Conservation (phyloP, 1,140 invertebrate species). For the Triops longicaudatus region DNA sequence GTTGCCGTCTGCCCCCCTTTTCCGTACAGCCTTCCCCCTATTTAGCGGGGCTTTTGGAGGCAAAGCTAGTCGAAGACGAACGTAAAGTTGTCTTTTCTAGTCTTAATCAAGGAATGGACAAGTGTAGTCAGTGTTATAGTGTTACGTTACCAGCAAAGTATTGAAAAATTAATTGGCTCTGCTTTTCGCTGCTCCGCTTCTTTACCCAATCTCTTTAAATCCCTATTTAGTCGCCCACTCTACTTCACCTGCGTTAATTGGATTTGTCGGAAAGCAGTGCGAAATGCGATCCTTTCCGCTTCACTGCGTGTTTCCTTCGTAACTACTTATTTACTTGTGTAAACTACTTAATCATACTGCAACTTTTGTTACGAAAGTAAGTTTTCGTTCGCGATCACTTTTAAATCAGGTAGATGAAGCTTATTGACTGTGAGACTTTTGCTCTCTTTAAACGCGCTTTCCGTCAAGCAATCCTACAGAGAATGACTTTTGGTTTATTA, state of each 20-base stretch:
- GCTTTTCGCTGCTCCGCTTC: neutral
- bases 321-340: no score
- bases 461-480: no score
- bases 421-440: no score
- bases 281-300: neutral
- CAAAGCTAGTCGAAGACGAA: neutral
- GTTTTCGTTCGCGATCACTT: no score
- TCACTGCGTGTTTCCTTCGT: no score
- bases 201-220: neutral
- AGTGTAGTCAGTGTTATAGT: neutral
- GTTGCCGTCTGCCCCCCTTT: neutral
- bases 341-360: no score
- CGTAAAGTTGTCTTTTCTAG: neutral
- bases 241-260: conserved; percentile 7
- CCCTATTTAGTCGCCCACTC: neutral
- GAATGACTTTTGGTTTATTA: no score
- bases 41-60: neutral
- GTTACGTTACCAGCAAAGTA: neutral
- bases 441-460: no score
- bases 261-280: neutral
- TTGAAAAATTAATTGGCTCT: neutral
- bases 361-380: no score
- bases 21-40: neutral
- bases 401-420: no score
- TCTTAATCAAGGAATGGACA: neutral